Evolutionary conservation across 2,888 invertebrate genomes (phyloP).

Genomic region (Diogma glabrata): DNA sequence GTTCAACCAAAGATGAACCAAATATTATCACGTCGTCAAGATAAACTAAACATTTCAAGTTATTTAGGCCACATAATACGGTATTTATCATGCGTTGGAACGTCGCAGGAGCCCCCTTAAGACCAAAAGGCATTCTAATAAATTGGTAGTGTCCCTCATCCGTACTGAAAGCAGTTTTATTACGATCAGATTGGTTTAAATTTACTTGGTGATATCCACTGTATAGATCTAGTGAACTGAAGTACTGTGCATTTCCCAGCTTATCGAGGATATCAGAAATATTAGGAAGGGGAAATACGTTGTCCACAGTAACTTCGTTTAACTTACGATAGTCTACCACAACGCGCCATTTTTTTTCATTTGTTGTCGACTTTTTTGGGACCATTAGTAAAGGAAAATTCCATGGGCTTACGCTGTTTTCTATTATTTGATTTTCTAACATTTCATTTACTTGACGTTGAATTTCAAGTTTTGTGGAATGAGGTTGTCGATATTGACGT

Average conservation of each 20-base stretch:
- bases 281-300: slow-evolving; percentile 19
- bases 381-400: slow-evolving; percentile 18
- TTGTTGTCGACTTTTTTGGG: slow-evolving; percentile 13
- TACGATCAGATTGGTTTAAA: too few species aligned
- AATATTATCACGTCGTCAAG: slow-evolving; percentile 25
- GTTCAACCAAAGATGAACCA: slow-evolving; percentile 16
- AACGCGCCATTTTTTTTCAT: slow-evolving; percentile 20
- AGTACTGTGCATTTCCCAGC: slow-evolving; percentile 20
- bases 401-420: slow-evolving; percentile 18
- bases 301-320: slow-evolving; percentile 18
- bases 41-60: slow-evolving; percentile 26
- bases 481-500: not conserved
- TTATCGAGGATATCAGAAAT: slow-evolving; percentile 21
- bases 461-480: not conserved
- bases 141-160: slow-evolving; percentile 11
- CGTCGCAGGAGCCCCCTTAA: slow-evolving; percentile 10
- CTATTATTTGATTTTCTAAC: slow-evolving; percentile 18
- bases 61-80: too few species aligned
- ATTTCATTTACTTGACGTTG: slow-evolving; percentile 10
- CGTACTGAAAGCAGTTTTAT: not conserved
- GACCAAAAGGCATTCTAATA: slow-evolving; percentile 11
- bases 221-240: slow-evolving; percentile 20
- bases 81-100: slow-evolving; percentile 4
- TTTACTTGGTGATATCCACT: slow-evolving; percentile 22
- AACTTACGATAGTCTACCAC: slow-evolving; percentile 21